A percentile compares a stretch with the other conserved stretches of the same genome.
These are phyloP conservation scores for Mylabris sibirica DNA, from an alignment of 2,888 invertebrate genomes.

Conservation along the genomic window DNA sequence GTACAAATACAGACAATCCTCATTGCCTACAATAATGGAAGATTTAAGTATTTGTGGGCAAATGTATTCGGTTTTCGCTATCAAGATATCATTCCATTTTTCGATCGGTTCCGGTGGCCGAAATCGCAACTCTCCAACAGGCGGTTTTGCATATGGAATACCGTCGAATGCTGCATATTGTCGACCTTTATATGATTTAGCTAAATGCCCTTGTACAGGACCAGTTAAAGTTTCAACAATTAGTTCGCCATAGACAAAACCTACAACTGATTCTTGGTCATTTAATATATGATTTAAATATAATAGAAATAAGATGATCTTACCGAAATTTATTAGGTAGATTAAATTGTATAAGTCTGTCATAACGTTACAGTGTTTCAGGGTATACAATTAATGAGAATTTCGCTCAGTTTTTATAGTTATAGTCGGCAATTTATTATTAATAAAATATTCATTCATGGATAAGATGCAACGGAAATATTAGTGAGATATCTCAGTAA, in stretches of 20 bases:
- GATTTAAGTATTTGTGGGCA: slow-evolving; percentile 50
- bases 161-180: slow-evolving; percentile 47
- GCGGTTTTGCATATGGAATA: slow-evolving; percentile 48
- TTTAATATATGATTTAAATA: neutral
- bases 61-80: slow-evolving; percentile 46
- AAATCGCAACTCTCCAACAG: slow-evolving; percentile 41
- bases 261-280: neutral
- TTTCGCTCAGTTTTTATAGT: too few relatives aligned
- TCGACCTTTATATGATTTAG: slow-evolving; percentile 43
- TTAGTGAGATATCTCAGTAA: too few relatives aligned
- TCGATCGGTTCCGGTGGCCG: slow-evolving; percentile 47
- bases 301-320: neutral
- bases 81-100: slow-evolving; percentile 46
- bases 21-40: slow-evolving; percentile 67
- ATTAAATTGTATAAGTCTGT: too few relatives aligned
- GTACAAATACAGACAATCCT: slow-evolving; percentile 73
- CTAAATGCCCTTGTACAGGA: slow-evolving; percentile 39
- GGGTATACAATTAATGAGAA: too few relatives aligned
- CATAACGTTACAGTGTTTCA: too few relatives aligned
- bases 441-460: too few relatives aligned
- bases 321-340: too few relatives aligned
- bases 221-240: slow-evolving; percentile 40
- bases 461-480: too few relatives aligned
- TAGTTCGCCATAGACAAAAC: slow-evolving; percentile 20
- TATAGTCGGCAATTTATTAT: too few relatives aligned